Evolutionary conservation across 2,888 invertebrate genomes (phyloP), one percentile per base, ranked within the genome.

Genomic region (Geophilus truncorum): DNA sequence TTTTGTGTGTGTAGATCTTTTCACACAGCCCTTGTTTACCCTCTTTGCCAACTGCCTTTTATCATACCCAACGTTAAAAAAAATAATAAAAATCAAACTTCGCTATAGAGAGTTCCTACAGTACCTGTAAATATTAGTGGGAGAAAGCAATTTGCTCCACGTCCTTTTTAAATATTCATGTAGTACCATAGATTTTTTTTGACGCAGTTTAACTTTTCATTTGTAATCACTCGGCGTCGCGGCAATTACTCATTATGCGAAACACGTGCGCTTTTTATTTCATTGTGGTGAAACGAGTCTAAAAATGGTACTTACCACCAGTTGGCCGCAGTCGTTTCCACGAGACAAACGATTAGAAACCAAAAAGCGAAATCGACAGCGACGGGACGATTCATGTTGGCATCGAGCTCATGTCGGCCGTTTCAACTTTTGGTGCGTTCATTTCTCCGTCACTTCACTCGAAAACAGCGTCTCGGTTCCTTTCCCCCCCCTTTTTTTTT

Each of bases 371-470:
- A 70, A 70, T 25, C 28, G 28, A 70, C 70, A 2, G 1, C 70
- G 70, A 25, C 70, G 70, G 70, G 70, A 25, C 70, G 70, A 70
- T 70, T 70, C 70, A 70, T 70, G 70, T 70, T 70, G 70, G 70
- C 70, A 70, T 70, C 51, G 70, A 70, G 70, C 51, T 51, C 51
- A 51, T 51, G 51, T 51, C 51, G 51, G 51, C 51, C 51, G 51
- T 51, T n/a, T 18, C n/a, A 70, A 70, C 70, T 70, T 70, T 70
- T 10, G 9, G 6, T 10, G 1, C 28, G 3, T 5, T 70, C 70
- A 70, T 70, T 70, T 70, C 28, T 25, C 28, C 23, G 62, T 62
- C n/a, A n/a, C n/a, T n/a, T n/a, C n/a, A n/a, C n/a, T n/a, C 62
- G 62, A 28, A 62, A 25, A 62, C 7, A 62, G 15, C 25, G 25